Base-by-base conservation (phyloP, 2,888 invertebrate genomes). In the Heliconius hortense region DNA sequence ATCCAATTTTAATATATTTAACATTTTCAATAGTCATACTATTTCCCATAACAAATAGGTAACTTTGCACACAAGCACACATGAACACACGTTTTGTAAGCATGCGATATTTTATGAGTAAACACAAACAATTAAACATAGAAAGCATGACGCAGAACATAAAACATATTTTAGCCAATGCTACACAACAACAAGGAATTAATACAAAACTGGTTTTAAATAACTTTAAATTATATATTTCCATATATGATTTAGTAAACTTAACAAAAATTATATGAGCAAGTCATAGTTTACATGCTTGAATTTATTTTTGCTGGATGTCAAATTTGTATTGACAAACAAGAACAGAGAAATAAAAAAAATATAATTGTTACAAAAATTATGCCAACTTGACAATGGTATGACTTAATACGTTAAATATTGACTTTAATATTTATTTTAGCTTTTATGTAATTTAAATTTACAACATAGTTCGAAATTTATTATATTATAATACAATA, bases 331-430 rank as follows among this genome's bases (percentile, higher is more conserved):
- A 21, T 21, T 53, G 21, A 18, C 53, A 53, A 7, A 53, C 8
- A 53, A n/a, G 53, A 7, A 53, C 21, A 48, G 43, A 48, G 15
- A 48, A 18, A 18, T 48, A 48, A 48, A 18, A 43, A 43, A 5
- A 48, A 48, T 48, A 5, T 18, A 48, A 24, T 59, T 59, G 59
- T 24, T 59, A n/a, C 60, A 39, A 18, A 60, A 43, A 73, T 35
- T 73, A 72, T 48, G 62, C 26, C 31, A 35, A 59, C 10, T 70
- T 35, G 10, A 60, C 48, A n/a, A 53, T 56, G 53, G 8, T 2
- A 59, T 70, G 60, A 63, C 63, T 62, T 26, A 56, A 74, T 48
- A 74, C 69, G 63, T 70, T 74, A 69, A 74, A 74, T 70, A 68
- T 66, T 76, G 43, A 39, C 64, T 4, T n/a, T 35, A 35, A 13